Base-by-base conservation (phyloP, 53 echinoderm and acorn worm species). In the Paracentrotus lividus region DNA sequence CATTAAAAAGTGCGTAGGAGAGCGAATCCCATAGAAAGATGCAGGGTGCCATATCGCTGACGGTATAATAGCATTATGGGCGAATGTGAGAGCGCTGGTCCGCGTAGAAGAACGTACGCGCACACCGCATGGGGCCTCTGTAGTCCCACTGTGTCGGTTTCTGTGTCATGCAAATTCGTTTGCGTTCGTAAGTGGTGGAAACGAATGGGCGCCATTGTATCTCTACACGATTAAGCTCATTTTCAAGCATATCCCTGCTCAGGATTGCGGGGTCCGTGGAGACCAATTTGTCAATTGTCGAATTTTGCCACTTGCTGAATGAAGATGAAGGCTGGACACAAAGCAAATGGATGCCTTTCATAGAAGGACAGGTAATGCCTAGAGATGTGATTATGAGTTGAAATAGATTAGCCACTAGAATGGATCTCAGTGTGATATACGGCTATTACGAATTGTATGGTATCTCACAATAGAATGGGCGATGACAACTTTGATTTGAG, bases 61-160 rank as follows among this genome's bases (percentile, higher is more conserved):
- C 59, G 6, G 42, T 61, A 64, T 90, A 90, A 90, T 90, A 72
- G 75, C 75, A 90, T 90, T 90, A 90, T 29, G 27, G 20, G 90
- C 53, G 49, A 90, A 90, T 69, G 90, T 32, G 33, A 29, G 53
- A 31, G 68, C 90, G 75, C 90, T 90, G 69, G 90, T 90, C 67
- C 90, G 90, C 90, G 90, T 29, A 31, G 21, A 14, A 1, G 26
- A 72, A 31, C 90, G 90, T 72, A 49, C 90, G 90, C 72, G 90
- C 90, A 53, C 90, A 49, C 90, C 14, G 90, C 90, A 72, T 90
- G 90, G 44, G 53, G 90, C 53, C 90, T 0, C 81, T 72, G 45
- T 51, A 72, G 90, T 68, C 90, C 90, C 90, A 72, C 90, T 20
- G 90, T 29, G 90, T 90, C 90, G 90, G 90, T 90, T 90, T 90